Evolutionary conservation across 2,888 invertebrate species (phyloP), one percentile per base, ranked within the genome.

Genomic region (Chrysolina haemoptera): DNA sequence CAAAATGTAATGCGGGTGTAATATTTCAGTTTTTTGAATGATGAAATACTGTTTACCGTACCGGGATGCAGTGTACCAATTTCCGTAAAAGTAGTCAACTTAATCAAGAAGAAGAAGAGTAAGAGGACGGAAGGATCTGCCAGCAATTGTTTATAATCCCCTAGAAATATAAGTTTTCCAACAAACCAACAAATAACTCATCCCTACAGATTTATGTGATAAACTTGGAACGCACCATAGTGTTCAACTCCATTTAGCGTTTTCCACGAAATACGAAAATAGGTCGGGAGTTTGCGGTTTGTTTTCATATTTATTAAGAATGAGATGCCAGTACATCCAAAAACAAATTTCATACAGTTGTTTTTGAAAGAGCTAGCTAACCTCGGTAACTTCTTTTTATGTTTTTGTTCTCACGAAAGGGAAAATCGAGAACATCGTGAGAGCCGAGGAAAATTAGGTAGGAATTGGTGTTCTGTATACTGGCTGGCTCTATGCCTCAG

Each of bases 31-130:
- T n/a, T n/a, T n/a, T n/a, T n/a, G n/a, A n/a, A n/a, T n/a, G n/a
- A n/a, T n/a, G n/a, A n/a, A n/a, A n/a, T n/a, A n/a, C 73, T 73
- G 70, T 27, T n/a, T 41, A n/a, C 48, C 18, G 66, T 78, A 71
- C 74, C 67, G 35, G 63, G 73, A 73, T 65, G 73, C 40, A 68
- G 74, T 76, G 75, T 74, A 79, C 78, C 80, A 79, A 83, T 83
- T 83, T 82, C 78, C 78, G 78, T 78, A 81, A 82, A 80, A 83
- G 81, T 82, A 83, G 81, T 82, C 82, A 82, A 81, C 81, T 84
- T 83, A 83, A 84, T 84, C 82, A 83, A 82, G 77, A 78, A 74
- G 70, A 78, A 35, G 35, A 20, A 73, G 70, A 55, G 46, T 53
- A 62, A 59, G 46, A 72, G 76, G 78, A 73, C 76, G 78, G 78